These are phyloP conservation scores for Nestor notabilis DNA, from an alignment of 2,113 vertebrate species.

Conservation along the genomic window DNA sequence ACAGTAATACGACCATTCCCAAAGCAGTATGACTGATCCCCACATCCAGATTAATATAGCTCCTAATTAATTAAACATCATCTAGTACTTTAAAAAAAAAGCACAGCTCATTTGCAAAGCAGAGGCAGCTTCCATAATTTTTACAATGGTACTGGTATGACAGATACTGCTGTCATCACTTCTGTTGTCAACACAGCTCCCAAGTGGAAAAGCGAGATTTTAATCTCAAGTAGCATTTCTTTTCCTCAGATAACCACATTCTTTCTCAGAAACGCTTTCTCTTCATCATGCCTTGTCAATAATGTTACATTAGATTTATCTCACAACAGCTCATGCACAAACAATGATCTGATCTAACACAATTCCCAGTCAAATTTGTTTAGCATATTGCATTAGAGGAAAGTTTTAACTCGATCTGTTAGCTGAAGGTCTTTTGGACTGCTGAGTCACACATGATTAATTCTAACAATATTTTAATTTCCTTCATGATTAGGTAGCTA, in stretches of 20 bases:
- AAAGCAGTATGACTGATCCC: not conserved
- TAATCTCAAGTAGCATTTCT: not conserved
- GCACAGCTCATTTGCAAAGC: not conserved
- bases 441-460: slow-evolving; percentile 53
- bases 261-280: not conserved
- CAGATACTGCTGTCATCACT: not conserved
- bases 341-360: not conserved
- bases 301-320: not conserved
- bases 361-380: not conserved
- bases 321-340: not conserved
- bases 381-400: not conserved
- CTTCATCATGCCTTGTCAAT: not conserved
- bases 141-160: not conserved
- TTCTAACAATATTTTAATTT: slow-evolving; percentile 63
- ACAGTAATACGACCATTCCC: not conserved
- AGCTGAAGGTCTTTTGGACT: slow-evolving; percentile 37
- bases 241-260: not conserved
- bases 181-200: not conserved
- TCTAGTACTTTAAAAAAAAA: not conserved
- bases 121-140: not conserved
- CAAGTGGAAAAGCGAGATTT: not conserved
- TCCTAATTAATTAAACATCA: not conserved
- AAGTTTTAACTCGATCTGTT: not conserved
- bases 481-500: slow-evolving; percentile 59
- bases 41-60: not conserved